Base-by-base conservation (phyloP, 2,113 vertebrate species). In the Thermophis baileyi region DNA sequence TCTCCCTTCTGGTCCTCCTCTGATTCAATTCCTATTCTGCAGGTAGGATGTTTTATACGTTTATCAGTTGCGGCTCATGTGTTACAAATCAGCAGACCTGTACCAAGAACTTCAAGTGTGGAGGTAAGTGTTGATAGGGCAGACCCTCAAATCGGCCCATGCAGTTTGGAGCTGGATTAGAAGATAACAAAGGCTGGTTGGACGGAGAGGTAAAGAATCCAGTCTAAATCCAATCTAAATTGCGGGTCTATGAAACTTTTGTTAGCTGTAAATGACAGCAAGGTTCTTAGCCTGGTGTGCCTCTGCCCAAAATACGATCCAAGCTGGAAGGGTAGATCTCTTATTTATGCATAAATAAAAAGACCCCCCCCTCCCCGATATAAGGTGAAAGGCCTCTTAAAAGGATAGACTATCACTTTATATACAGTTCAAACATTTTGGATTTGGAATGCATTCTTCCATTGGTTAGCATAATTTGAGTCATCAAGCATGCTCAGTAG, bases 71-170 rank as follows among this genome's bases (percentile, higher is more conserved):
- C n/a, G 20, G 5, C 57, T 2, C 46, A 0, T 94, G 93, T 25
- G 0, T 1, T 0, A n/a, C 57, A 1, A 3, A 55, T 1, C 0
- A 27, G 8, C 44, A 81, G 22, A 1, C 40, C 0, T 94, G 93
- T 60, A 11, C 0, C 12, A 87, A 55, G 85, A 40, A 40, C 4
- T 1, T 40, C 14, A 2, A 0, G 1, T 94, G 93, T 40, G 93
- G 93, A 86, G 89, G 93, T 94, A 88, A 92, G 93, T 18, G 14
- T 1, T 24, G 16, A 5, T n/a, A 50, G 24, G 27, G 16, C 11
- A 0, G 22, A 27, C 18, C 25, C 53, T 24, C 12, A 87, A 87
- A 91, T 25, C 6, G 27, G 4, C 50, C 7, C 46, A 57, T 6
- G 35, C 4, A 18, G 47, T 16, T 85, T 53, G 47, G 27, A 49